Conservation (phyloP, 2,113 vertebrate species). For the Argyrosomus japonicus region DNA sequence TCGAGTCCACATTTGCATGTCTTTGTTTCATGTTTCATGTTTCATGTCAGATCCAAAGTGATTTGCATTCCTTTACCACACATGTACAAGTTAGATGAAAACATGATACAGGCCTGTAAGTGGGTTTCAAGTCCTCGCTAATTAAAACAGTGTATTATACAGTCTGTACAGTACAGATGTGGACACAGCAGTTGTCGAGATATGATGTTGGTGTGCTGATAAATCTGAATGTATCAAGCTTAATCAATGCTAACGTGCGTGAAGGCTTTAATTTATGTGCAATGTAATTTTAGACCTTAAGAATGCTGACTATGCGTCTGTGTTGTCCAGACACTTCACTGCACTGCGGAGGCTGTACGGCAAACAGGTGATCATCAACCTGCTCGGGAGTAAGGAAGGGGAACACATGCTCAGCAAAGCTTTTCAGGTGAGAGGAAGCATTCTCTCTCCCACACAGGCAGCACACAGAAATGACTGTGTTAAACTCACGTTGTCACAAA, state of each 20-base stretch:
- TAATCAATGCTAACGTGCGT: not conserved
- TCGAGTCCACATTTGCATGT: not conserved
- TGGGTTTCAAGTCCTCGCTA: not conserved
- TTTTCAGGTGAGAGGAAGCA: constrained; percentile 88
- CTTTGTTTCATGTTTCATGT: not conserved
- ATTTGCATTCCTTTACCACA: not conserved
- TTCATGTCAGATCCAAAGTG: not conserved
- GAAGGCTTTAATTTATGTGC: not conserved
- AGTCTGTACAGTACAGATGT: not conserved
- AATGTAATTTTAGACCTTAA: not conserved
- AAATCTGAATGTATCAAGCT: not conserved
- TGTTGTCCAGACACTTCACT: constrained; percentile 91
- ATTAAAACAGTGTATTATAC: not conserved
- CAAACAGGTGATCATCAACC: constrained; percentile 96
- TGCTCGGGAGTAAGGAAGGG: constrained; percentile 97
- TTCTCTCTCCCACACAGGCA: not conserved
- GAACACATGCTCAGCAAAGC: constrained; percentile 99
- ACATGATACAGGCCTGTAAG: not conserved
- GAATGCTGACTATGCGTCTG: not conserved
- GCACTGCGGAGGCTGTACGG: constrained; percentile 93
- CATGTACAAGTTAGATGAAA: not conserved
- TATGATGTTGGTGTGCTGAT: not conserved
- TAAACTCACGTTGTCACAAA: too few species aligned
- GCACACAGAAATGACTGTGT: not conserved
- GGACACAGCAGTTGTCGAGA: not conserved